Evolutionary conservation across 2,888 invertebrate species (phyloP), one percentile per base, ranked within the genome.

Genomic region (Apamea anceps): DNA sequence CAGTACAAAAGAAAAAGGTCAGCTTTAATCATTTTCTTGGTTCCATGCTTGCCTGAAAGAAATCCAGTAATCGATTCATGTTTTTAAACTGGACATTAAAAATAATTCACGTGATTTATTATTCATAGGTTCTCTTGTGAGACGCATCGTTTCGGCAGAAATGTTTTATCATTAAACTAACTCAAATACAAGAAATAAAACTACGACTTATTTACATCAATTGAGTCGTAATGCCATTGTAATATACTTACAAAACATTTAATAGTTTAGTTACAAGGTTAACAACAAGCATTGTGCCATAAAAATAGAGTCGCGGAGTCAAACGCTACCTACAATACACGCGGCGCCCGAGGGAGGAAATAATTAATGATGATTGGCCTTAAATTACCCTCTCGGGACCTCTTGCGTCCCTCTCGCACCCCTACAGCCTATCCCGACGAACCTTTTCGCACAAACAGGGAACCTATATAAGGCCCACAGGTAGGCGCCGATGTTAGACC

Each of bases 351-450:
- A 89, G 95, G 96, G 95, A 95, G 92, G 91, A 93, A 95, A 95
- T 96, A 96, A 96, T 96, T 96, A 97, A 96, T 96, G 96, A 96
- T 97, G 97, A 97, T 97, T 97, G 96, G 94, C 95, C 96, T 94
- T 93, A 96, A 96, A 96, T 96, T 96, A 96, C 96, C 95, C 96
- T 94, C 96, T 94, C 94, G 91, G 91, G 92, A 90, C 92, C 91
- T 87, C 80, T 82, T 73, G 45, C 91, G 84, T 96, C 96, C 90
- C 94, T 78, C 87, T 95, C 93, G 72, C 91, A 86, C 94, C 60
- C 90, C 81, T 78, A 76, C 81, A 79, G 77, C 80, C 89, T 90
- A 86, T 85, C 86, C 88, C 87, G 82, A 76, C 90, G 90, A 91
- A 87, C 93, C 93, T 93, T 89, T 91, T 95, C 95, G 90, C 91